Evolutionary conservation across 2,113 vertebrate genomes (phyloP), one percentile per base, ranked within the genome.

Genomic region (Oreochromis niloticus): DNA sequence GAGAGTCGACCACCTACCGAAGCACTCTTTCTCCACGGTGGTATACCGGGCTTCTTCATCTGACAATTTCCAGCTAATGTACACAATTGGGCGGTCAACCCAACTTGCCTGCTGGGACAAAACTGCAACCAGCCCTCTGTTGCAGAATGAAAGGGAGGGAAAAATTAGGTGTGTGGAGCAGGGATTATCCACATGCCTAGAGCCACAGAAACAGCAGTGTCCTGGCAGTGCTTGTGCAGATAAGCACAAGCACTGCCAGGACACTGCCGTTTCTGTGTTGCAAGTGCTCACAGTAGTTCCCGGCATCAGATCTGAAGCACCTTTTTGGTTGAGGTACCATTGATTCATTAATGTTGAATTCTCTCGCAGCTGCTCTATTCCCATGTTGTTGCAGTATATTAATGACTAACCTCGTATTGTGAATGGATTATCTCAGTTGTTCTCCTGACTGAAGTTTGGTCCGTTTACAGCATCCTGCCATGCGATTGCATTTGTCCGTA

Each of bases 51-150:
- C 9, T 63, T 63, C 16, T 63, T 6, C 30, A 34, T 34, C 16
- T 63, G 9, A 11, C 16, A 63, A 34, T 34, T 63, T 63, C 59
- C 16, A 63, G 16, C 19, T 63, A 63, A 63, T 63, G 59, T 63
- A 36, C 59, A 63, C 2, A 63, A 4, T 1, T 36, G 17, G 59
- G 16, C 2, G 1, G 0, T 36, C 59, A 63, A 36, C 32, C 59
- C 59, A 34, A 63, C 30, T 63, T 63, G 30, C 9, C 30, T 63
- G 16, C 16, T 63, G 9, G 30, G 30, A 34, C 16, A 63, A 63
- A 63, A 34, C 30, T 63, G 16, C 34, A 7, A 34, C 7, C 34
- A 34, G 34, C 30, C 59, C 30, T 63, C 59, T 0, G 9, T 63
- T 34, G 30, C 59, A 63, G 59, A 63, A 63, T 34, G 5, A 63